Evolutionary conservation across 1,140 invertebrate species (phyloP), one percentile per base, ranked within the genome.

Genomic region (Camponotus floridanus): DNA sequence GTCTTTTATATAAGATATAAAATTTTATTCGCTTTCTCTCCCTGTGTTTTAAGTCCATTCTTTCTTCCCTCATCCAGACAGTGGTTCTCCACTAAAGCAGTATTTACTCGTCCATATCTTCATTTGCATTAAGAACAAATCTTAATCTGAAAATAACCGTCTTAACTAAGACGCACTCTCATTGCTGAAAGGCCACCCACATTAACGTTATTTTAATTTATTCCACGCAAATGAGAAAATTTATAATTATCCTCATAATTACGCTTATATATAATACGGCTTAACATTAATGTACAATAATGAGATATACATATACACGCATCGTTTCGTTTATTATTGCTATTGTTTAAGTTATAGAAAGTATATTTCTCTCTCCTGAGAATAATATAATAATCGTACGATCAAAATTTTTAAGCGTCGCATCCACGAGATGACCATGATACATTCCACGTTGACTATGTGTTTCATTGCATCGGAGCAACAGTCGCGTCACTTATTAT

Each of bases 1-100:
- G 65, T 64, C 84, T 92, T 91, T 93, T 93, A 92, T 92, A 91
- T 90, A 92, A 91, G 87, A 92, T 86, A 91, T 92, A 92, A 93
- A 92, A 93, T 93, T 93, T 91, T 90, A 88, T 76, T 85, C 67
- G 31, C 85, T 67, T 85, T 89, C 76, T 26, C 71, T 15, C 31
- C 70, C n/a, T 7, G 26, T 55, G 33, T 76, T 88, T 51, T 31
- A 48, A 48, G 55, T 73, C 33, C 86, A 33, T 70, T 89, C 55
- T 86, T 67, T 59, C 31, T 51, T 57, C 45, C 39, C 79, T 81
- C 65, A 36, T 51, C 51, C 84, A 71, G 87, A 74, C 79, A 83
- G 55, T 55, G 79, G 68, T 83, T 83, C 79, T 83, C 48, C 79
- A 73, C 79, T 83, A 74, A 74, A 70, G 45, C 13, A 57, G 45